These are phyloP conservation scores for Drosophila austrosaltans DNA, from an alignment of 2,888 invertebrate genomes.

Conservation along the genomic window DNA sequence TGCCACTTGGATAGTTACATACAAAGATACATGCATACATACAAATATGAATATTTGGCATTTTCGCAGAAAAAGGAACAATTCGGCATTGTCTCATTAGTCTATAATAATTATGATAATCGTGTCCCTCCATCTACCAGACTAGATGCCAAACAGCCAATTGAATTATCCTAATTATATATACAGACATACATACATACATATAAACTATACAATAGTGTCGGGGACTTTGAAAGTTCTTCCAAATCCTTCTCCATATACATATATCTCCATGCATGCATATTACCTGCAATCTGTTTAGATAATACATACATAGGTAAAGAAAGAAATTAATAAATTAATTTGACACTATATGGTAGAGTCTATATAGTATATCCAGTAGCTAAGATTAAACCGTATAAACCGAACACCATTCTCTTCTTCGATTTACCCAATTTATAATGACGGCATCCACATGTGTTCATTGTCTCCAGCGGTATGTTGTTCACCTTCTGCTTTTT, in stretches of 20 bases:
- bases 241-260: constrained; percentile 46
- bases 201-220: constrained; percentile 8
- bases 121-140: constrained; percentile 37
- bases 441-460: constrained; percentile 1
- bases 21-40: too few relatives aligned
- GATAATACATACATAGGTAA: not conserved
- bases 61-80: not conserved
- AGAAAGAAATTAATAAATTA: not conserved
- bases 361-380: not conserved
- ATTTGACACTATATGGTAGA: not conserved
- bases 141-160: constrained; percentile 32
- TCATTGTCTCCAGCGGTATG: constrained; percentile 3
- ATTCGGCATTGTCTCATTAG: constrained; percentile 12
- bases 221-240: constrained; percentile 50
- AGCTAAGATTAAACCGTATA: not conserved
- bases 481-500: not conserved
- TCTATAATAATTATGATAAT: constrained; percentile 14
- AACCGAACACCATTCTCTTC: constrained; percentile 1
- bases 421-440: constrained; percentile 6
- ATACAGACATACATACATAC: not conserved
- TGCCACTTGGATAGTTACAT: not conserved
- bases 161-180: constrained; percentile 26
- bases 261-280: too few relatives aligned
- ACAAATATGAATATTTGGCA: too few relatives aligned
- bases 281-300: not conserved